Conservation (phyloP, 2,888 invertebrate species). For the Leptopilina drosophilae region DNA sequence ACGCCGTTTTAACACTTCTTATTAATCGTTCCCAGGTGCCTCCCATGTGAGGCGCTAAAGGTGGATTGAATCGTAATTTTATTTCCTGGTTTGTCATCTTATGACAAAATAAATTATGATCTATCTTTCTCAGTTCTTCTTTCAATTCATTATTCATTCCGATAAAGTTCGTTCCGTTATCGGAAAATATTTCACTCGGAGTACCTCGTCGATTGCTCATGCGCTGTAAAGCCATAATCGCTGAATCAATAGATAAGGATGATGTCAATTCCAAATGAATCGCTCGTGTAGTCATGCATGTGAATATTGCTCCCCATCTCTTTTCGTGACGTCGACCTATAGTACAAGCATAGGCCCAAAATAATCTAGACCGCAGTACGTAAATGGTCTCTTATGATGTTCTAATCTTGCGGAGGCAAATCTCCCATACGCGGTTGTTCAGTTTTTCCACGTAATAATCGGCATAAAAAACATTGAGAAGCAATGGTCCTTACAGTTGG, state of each 20-base stretch:
- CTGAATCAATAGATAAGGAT: conserved; percentile 47
- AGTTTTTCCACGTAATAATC: conserved; percentile 40
- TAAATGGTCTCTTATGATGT: conserved; percentile 48
- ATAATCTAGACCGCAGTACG: conserved; percentile 49
- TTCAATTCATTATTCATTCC: conserved; percentile 47
- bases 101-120: background rate
- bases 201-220: conserved; percentile 47
- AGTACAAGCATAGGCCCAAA: conserved; percentile 55
- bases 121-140: background rate
- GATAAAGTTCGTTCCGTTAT: conserved; percentile 56
- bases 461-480: background rate
- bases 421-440: conserved; percentile 43
- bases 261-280: conserved; percentile 55
- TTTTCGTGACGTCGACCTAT: conserved; percentile 55
- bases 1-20: conserved; percentile 45
- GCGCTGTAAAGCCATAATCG: conserved; percentile 51
- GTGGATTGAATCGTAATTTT: conserved; percentile 57
- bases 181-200: conserved; percentile 50
- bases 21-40: conserved; percentile 59
- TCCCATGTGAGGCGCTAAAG: conserved; percentile 54
- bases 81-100: conserved; percentile 49
- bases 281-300: conserved; percentile 54
- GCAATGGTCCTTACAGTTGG: conserved; percentile 42
- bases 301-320: conserved; percentile 57
- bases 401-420: conserved; percentile 19